Evolutionary conservation across 2,888 invertebrate genomes (phyloP), one percentile per base, ranked within the genome.

Genomic region (Volucella inanis): DNA sequence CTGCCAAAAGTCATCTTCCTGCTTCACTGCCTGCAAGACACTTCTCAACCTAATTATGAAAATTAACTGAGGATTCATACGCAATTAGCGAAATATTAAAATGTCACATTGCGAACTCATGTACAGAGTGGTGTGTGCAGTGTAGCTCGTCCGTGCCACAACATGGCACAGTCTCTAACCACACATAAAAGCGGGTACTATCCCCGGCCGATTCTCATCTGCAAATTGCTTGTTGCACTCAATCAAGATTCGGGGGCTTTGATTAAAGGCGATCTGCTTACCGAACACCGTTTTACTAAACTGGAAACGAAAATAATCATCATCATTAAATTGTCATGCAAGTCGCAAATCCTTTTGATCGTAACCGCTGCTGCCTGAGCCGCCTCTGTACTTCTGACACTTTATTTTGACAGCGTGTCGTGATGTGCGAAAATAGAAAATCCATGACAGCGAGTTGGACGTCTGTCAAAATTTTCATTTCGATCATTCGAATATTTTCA

Each of bases 271-370:
- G 47, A 12, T 55, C 57, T 71, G 74, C 78, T 70, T 65, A 67
- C 52, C 52, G 64, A 71, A 64, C 38, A 85, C 52, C 71, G 72
- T 86, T 81, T 81, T 82, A 77, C 76, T 81, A 55, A 77, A 86
- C 77, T 78, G 81, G 82, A 86, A 86, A 78, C 81, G 38, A 74
- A 86, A 81, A 82, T 86, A 80, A 77, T 86, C 81, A 82, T 84
- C 79, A 79, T 86, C 86, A 86, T 86, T 86, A 86, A 86, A 86
- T 86, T 86, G 86, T 86, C 78, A 86, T 86, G 86, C 82, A 86
- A 78, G 74, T 82, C 86, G 86, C 86, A 86, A 81, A 78, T 82
- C 49, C 74, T 77, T 86, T 86, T 85, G 85, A 85, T 85, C 76
- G 52, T 41, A 49, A 22, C 80, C 80, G 84, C 71, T 54, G 31